Conservation (phyloP, 2,888 invertebrate genomes). For the Morpho deidamia region DNA sequence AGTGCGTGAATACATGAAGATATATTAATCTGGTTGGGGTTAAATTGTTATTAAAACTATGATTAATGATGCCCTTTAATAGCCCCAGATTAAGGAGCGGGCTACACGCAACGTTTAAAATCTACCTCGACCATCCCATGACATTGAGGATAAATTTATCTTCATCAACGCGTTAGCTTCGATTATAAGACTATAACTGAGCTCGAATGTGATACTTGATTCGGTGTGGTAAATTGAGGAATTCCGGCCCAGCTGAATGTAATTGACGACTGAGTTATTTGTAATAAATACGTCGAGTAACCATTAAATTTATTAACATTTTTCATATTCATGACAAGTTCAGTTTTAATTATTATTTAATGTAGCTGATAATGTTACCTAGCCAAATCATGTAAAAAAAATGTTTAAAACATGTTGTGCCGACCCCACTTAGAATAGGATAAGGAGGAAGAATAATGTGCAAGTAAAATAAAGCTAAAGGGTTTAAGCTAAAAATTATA, state of each 20-base stretch:
- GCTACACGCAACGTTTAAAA: constrained; percentile 65
- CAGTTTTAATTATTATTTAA: too few species aligned
- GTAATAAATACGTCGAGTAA: constrained; percentile 4
- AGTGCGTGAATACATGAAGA: constrained; percentile 69
- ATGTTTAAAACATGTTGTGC: too few species aligned
- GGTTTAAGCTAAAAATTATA: too few species aligned
- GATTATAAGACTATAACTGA: constrained; percentile 32
- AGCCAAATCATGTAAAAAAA: too few species aligned
- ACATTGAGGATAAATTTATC: constrained; percentile 66
- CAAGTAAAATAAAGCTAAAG: too few species aligned
- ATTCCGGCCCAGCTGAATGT: constrained; percentile 24
- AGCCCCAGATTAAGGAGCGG: constrained; percentile 71
- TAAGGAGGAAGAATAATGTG: too few species aligned
- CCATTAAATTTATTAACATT: not conserved
- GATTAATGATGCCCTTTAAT: constrained; percentile 73
- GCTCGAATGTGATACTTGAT: constrained; percentile 32
- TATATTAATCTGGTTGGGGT: constrained; percentile 76
- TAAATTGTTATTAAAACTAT: constrained; percentile 78
- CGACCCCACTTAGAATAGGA: too few species aligned
- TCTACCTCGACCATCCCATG: constrained; percentile 56
- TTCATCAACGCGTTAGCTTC: constrained; percentile 48
- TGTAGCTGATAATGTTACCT: too few species aligned
- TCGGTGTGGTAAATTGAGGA: constrained; percentile 40
- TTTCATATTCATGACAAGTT: too few species aligned
- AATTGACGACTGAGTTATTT: constrained; percentile 18